Percentiles rank a stretch among this genome's conserved stretches.
Evolutionary conservation across 2,797 vertebrate species (phyloP).

Genomic region (Champsocephalus esox): DNA sequence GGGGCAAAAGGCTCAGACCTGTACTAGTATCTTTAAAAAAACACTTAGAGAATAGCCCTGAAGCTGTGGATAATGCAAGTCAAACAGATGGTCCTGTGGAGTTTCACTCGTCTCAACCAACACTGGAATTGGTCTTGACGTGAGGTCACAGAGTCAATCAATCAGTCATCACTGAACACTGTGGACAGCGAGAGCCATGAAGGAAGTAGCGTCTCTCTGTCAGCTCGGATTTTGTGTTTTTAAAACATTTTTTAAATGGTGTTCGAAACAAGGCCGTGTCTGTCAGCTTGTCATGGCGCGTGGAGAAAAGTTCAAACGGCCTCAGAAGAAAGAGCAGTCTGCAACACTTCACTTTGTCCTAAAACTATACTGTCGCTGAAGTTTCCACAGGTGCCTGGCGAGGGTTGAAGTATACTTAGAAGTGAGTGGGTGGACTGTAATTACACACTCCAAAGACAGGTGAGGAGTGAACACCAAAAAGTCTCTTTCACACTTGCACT

Average conservation of each 20-base stretch:
- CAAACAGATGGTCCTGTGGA: too few species aligned
- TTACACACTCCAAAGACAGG: conserved; percentile 69
- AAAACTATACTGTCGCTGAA: conserved; percentile 18
- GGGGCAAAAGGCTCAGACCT: too few species aligned
- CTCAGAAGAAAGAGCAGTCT: conserved; percentile 23
- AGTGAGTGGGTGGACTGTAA: conserved; percentile 72
- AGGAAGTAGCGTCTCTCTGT: too few species aligned
- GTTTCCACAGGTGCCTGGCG: conserved; percentile 67
- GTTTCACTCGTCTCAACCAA: too few species aligned
- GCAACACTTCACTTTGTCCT: conserved; percentile 23
- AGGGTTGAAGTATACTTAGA: conserved; percentile 70
- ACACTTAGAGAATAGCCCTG: too few species aligned
- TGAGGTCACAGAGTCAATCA: too few species aligned
- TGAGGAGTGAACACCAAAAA: conserved; percentile 52
- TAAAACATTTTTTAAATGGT: background rate
- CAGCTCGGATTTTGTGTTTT: conserved; percentile 1
- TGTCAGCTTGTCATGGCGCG: conserved; percentile 11
- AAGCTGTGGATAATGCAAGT: too few species aligned
- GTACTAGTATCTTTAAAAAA: too few species aligned
- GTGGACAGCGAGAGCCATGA: too few species aligned
- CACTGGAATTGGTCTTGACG: too few species aligned
- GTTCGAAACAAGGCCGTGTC: conserved; percentile 46
- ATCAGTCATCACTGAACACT: too few species aligned
- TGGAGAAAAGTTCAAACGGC: conserved; percentile 22
- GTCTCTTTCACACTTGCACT: conserved; percentile 19